Evolutionary conservation across 2,797 vertebrate species (phyloP), one percentile per base, ranked within the genome.

Genomic region (Ctenochaetus hawaiiensis): DNA sequence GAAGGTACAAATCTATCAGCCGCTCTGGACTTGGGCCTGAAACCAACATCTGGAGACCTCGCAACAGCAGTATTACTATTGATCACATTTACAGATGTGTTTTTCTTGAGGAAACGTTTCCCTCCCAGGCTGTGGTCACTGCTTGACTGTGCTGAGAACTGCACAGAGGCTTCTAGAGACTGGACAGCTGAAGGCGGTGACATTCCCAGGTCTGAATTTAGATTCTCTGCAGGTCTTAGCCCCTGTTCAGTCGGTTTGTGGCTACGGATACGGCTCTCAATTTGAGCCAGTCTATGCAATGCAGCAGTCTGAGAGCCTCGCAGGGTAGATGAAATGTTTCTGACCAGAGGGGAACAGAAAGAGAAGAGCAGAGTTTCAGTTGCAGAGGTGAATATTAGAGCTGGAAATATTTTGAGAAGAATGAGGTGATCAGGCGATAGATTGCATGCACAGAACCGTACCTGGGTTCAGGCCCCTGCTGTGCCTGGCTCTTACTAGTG

Each of bases 51-150:
- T 18, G 43, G 44, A 39, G 67, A 47, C 10, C 17, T 1, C 0
- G 22, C 43, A 52, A 66, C 37, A 18, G 69, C 44, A 30, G 43
- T 0, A 2, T n/a, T 37, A 12, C 17, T 10, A 0, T 1, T 39
- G 11, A 61, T 48, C 60, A 23, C 49, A 53, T 58, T 14, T 34
- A 12, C 56, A 48, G 70, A 3, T 0, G 52, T 6, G 0, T 26
- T 91, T 34, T 82, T 96, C 91, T 96, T 97, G 16, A 95, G 83
- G 47, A 95, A 96, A 53, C 70, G 84, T 14, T 72, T 89, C 10
- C 67, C 86, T 0, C 43, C 82, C 2, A 13, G 65, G 6, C 63
- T 64, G 2, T 10, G 78, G 0, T 87, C 79, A 0, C 13, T 63
- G 67, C 82, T 87, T 48, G 93, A 91, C 51, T 69, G 66, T 0